A percentile compares a stretch with the other conserved stretches of the same genome.
Conservation (phyloP, 2,888 invertebrate genomes). For the Oithona nana region DNA sequence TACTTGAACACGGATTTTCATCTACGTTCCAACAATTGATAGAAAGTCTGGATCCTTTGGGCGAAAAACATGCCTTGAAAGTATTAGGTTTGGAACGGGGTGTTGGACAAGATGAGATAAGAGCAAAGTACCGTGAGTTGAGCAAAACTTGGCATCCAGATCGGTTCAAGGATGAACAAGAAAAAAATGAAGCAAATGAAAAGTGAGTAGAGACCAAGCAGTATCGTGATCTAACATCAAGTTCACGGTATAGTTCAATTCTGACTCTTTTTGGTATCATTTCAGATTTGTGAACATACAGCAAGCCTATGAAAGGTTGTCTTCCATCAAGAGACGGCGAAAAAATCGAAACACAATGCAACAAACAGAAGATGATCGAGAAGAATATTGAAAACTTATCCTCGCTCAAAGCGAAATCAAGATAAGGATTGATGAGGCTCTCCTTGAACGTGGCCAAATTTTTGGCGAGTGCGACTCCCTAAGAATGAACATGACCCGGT, state of each 20-base stretch:
- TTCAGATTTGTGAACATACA: conserved; percentile 60
- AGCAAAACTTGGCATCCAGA: conserved; percentile 80
- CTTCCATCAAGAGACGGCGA: conserved; percentile 57
- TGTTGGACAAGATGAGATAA: conserved; percentile 67
- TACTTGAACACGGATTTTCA: conserved; percentile 61
- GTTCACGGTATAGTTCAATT: too few relatives aligned
- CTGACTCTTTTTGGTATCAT: not conserved
- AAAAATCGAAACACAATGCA: conserved; percentile 51
- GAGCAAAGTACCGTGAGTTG: conserved; percentile 54
- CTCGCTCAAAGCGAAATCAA: too few relatives aligned
- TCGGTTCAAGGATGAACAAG: conserved; percentile 37
- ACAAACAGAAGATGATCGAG: too few relatives aligned
- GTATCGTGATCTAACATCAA: too few relatives aligned
- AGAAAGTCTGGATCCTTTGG: conserved; percentile 68
- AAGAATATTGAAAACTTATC: too few relatives aligned
- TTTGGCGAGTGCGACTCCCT: too few relatives aligned
- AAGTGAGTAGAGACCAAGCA: conserved; percentile 31
- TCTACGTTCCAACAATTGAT: conserved; percentile 68
- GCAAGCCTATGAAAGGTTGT: conserved; percentile 71
- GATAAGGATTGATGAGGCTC: too few relatives aligned
- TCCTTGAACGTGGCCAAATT: too few relatives aligned
- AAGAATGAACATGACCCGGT: too few relatives aligned
- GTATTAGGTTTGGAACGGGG: conserved; percentile 57
- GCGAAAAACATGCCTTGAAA: conserved; percentile 71
- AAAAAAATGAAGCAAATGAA: conserved; percentile 52